Evolutionary conservation across 2,113 vertebrate genomes (phyloP).

Genomic region (Sialia sialis): DNA sequence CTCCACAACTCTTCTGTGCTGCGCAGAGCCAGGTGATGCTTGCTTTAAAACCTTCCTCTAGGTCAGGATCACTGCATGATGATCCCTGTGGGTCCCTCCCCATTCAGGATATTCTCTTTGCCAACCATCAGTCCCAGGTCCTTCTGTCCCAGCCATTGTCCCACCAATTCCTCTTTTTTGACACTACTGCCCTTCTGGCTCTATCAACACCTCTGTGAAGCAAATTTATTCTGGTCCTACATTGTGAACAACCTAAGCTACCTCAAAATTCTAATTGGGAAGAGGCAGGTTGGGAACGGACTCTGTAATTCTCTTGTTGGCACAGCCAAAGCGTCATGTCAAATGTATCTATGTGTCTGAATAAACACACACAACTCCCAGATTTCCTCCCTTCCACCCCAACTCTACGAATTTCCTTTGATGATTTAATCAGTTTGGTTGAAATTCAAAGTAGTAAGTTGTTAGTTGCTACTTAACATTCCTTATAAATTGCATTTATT

Average conservation of each 20-base stretch:
- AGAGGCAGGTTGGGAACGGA: neutral
- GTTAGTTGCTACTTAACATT: slow-evolving; percentile 84
- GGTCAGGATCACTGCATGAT: neutral
- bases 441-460: slow-evolving; percentile 80
- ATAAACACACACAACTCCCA: slow-evolving; percentile 34
- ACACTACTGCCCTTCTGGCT: neutral
- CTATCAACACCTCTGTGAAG: neutral
- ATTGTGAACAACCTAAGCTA: neutral
- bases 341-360: slow-evolving; percentile 28
- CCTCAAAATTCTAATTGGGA: neutral
- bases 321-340: neutral
- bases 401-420: slow-evolving; percentile 71
- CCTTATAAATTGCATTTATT: slow-evolving; percentile 84
- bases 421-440: slow-evolving; percentile 80
- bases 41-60: neutral
- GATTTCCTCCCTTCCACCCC: slow-evolving; percentile 55
- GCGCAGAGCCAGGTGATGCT: neutral
- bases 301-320: slow-evolving; percentile 32
- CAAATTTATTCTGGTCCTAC: neutral
- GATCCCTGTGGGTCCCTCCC: neutral
- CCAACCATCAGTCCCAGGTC: neutral
- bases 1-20: neutral
- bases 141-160: neutral
- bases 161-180: neutral
- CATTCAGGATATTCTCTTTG: neutral